Conservation (phyloP, 2,113 vertebrate genomes). For the Myotis lucifugus region DNA sequence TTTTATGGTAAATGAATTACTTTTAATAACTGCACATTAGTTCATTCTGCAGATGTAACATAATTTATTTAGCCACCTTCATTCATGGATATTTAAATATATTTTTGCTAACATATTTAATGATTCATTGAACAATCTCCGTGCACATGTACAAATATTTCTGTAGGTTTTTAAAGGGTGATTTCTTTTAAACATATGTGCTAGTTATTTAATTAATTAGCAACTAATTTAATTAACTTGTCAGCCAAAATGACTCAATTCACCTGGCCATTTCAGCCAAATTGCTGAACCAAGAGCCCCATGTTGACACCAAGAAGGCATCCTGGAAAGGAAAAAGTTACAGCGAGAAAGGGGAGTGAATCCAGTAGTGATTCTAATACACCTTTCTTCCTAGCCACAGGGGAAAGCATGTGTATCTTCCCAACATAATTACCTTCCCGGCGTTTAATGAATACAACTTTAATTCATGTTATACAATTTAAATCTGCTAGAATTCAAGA, state of each 20-base stretch:
- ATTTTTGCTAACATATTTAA: neutral
- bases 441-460: constrained; percentile 75
- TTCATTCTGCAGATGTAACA: neutral
- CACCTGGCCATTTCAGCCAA: neutral
- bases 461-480: constrained; percentile 50
- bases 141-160: neutral
- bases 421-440: constrained; percentile 72
- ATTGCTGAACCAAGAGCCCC: neutral
- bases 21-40: neutral
- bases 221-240: constrained; percentile 7
- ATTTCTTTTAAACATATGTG: neutral
- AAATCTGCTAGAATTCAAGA: constrained; percentile 33
- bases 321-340: neutral
- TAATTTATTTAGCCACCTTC: neutral
- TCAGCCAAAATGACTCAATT: neutral
- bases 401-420: constrained; percentile 57
- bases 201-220: constrained; percentile 23
- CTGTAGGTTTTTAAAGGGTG: neutral
- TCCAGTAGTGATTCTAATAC: constrained; percentile 53
- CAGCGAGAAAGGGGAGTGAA: neutral
- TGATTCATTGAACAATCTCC: neutral
- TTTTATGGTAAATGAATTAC: neutral
- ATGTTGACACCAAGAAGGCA: neutral
- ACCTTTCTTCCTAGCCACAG: constrained; percentile 55
- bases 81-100: neutral